Evolutionary conservation across 2,797 vertebrate genomes (phyloP).

Genomic region (Discoglossus pictus): DNA sequence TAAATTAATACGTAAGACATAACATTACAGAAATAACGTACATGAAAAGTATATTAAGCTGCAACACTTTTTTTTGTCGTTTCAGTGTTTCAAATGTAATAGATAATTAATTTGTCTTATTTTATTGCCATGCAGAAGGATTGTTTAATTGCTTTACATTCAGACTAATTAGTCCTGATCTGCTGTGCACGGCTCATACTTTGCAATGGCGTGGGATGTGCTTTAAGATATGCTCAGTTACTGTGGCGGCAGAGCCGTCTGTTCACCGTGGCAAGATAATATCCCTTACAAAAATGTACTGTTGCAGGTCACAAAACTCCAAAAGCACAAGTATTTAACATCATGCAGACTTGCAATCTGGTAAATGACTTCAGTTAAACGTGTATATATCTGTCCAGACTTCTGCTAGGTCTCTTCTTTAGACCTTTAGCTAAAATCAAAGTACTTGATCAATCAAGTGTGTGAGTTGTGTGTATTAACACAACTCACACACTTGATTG

Average conservation of each 20-base stretch:
- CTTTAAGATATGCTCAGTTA: not conserved
- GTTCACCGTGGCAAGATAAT: not conserved
- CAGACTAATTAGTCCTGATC: constrained; percentile 33
- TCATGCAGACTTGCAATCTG: too few relatives aligned
- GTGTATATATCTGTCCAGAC: too few relatives aligned
- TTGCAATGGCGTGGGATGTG: constrained; percentile 4
- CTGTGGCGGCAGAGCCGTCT: constrained; percentile 6
- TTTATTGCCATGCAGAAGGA: constrained; percentile 20
- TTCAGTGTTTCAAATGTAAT: not conserved
- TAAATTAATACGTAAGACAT: too few relatives aligned
- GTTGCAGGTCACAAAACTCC: not conserved
- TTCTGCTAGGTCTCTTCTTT: too few relatives aligned
- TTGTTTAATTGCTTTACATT: constrained; percentile 31
- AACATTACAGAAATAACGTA: too few relatives aligned
- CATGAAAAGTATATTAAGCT: too few relatives aligned
- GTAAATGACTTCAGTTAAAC: too few relatives aligned
- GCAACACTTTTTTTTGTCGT: not conserved
- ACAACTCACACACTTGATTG: too few relatives aligned
- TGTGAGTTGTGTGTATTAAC: too few relatives aligned
- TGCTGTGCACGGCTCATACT: constrained; percentile 3
- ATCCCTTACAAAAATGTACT: not conserved
- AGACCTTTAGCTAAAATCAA: too few relatives aligned
- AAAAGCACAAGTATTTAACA: constrained; percentile 16
- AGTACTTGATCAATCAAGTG: too few relatives aligned
- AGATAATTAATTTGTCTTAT: constrained; percentile 24